phyloP scores from a whole-genome alignment of 2,888 invertebrate genomes.

The Drosophila birchii region DNA sequence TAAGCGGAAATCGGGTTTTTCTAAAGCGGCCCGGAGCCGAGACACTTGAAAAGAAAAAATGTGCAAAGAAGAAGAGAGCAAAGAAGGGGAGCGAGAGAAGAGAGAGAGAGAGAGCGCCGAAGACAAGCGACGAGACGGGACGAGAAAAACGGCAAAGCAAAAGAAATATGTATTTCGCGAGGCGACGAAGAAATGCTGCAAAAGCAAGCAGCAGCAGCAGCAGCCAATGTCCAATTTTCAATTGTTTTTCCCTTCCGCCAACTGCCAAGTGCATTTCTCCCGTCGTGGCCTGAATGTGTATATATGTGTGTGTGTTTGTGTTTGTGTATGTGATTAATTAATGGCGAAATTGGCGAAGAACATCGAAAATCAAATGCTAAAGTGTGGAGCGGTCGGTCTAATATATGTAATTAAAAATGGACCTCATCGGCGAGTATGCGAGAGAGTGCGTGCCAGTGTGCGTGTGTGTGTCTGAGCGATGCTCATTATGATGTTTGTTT shows the following conservation, averaged over 20 bases:
- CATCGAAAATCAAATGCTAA: slow-evolving; percentile 34
- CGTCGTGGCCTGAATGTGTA: slow-evolving; percentile 9
- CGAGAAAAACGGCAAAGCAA: slow-evolving; percentile 76
- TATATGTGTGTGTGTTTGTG: slow-evolving; percentile 46
- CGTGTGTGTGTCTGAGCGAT: slow-evolving; percentile 57
- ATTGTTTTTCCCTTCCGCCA: slow-evolving; percentile 57
- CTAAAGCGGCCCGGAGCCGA: slow-evolving; percentile 68
- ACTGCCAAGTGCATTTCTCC: slow-evolving; percentile 67
- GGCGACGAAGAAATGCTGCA: slow-evolving; percentile 65
- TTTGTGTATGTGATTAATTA: slow-evolving; percentile 66
- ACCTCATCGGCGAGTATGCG: slow-evolving; percentile 42
- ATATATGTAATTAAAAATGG: slow-evolving; percentile 75
- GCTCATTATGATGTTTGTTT: slow-evolving; percentile 71
- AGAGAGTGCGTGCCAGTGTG: slow-evolving; percentile 23
- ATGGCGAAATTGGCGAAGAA: slow-evolving; percentile 50
- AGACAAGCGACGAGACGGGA: slow-evolving; percentile 63
- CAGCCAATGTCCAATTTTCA: slow-evolving; percentile 75
- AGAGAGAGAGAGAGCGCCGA: slow-evolving; percentile 55
- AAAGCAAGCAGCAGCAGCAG: slow-evolving; percentile 60
- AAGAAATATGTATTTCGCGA: slow-evolving; percentile 83
- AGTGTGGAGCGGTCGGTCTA: slow-evolving; percentile 43
- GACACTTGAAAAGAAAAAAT: slow-evolving; percentile 74
- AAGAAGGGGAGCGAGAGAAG: slow-evolving; percentile 43
- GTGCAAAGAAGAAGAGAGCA: slow-evolving; percentile 77
- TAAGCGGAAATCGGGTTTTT: slow-evolving; percentile 74